A percentile compares a stretch with the other conserved stretches of the same genome.
Evolutionary conservation across 2,888 invertebrate species (phyloP).

Genomic region (Himalopsyche tibetana): DNA sequence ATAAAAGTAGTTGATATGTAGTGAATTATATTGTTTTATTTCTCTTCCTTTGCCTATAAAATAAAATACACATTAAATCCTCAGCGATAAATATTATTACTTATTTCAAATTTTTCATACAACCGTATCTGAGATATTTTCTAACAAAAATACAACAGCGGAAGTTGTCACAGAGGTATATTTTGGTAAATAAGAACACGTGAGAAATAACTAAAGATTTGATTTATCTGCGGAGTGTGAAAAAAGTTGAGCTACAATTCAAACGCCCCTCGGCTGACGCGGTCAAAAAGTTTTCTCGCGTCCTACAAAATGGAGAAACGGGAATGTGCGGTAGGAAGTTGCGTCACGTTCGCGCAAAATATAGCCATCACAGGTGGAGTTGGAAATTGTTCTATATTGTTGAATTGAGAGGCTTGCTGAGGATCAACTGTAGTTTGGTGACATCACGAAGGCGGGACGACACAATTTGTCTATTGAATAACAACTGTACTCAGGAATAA

Average conservation of each 20-base stretch:
- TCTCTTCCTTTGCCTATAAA: no score
- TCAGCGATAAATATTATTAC: neutral
- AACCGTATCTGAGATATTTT: neutral
- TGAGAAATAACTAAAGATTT: constrained; percentile 8
- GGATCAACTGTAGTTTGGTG: neutral
- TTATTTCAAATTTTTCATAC: neutral
- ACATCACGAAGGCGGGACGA: neutral
- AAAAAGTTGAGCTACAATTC: constrained; percentile 46
- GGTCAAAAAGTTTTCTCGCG: constrained; percentile 45
- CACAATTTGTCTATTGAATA: no score
- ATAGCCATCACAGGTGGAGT: constrained; percentile 35
- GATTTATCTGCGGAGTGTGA: constrained; percentile 32
- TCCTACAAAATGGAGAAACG: neutral
- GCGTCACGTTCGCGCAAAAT: constrained; percentile 22
- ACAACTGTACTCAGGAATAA: no score
- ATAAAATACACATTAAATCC: neutral
- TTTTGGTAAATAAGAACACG: constrained; percentile 21
- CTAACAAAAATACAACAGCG: neutral
- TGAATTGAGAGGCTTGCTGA: neutral
- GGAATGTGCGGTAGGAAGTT: constrained; percentile 23
- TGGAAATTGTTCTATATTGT: neutral
- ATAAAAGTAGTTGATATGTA: no score
- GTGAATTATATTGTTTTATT: no score
- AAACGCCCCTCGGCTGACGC: constrained; percentile 37
- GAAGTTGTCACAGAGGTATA: constrained; percentile 3